Conservation (phyloP, 2,888 invertebrate genomes). For the Drosophila falleni region DNA sequence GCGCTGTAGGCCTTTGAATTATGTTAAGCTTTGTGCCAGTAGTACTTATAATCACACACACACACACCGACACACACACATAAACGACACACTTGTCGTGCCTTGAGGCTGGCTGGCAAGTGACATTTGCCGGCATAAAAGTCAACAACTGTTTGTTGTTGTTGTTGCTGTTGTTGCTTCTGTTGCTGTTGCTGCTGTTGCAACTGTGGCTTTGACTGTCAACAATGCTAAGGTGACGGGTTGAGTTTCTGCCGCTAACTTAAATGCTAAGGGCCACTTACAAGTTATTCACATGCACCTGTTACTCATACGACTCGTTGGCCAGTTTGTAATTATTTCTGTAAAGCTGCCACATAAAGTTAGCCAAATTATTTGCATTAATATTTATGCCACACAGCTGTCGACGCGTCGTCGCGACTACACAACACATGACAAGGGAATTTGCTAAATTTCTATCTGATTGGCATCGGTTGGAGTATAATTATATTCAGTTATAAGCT, state of each 20-base stretch:
- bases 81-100: slow-evolving; percentile 25
- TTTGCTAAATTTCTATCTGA: slow-evolving; percentile 24
- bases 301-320: slow-evolving; percentile 63
- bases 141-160: slow-evolving; percentile 71
- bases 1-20: slow-evolving; percentile 62
- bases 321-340: slow-evolving; percentile 55
- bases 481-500: slow-evolving; percentile 47
- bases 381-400: slow-evolving; percentile 35
- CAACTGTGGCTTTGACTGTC: slow-evolving; percentile 73
- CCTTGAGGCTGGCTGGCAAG: slow-evolving; percentile 65
- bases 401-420: neutral
- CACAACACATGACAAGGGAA: slow-evolving; percentile 15
- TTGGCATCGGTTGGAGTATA: slow-evolving; percentile 39
- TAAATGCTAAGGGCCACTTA: slow-evolving; percentile 68
- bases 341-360: slow-evolving; percentile 13
- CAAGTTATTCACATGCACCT: slow-evolving; percentile 58
- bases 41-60: slow-evolving; percentile 58
- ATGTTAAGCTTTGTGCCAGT: slow-evolving; percentile 71
- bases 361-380: slow-evolving; percentile 31
- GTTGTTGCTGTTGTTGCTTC: slow-evolving; percentile 49
- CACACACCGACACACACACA: slow-evolving; percentile 14
- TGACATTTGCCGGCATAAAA: slow-evolving; percentile 80
- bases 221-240: slow-evolving; percentile 66
- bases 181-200: slow-evolving; percentile 61
- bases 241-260: slow-evolving; percentile 43